Percentiles rank a stretch among this genome's conserved stretches.
Conservation (phyloP, 1,140 invertebrate species). For the Drosophila arizonae region DNA sequence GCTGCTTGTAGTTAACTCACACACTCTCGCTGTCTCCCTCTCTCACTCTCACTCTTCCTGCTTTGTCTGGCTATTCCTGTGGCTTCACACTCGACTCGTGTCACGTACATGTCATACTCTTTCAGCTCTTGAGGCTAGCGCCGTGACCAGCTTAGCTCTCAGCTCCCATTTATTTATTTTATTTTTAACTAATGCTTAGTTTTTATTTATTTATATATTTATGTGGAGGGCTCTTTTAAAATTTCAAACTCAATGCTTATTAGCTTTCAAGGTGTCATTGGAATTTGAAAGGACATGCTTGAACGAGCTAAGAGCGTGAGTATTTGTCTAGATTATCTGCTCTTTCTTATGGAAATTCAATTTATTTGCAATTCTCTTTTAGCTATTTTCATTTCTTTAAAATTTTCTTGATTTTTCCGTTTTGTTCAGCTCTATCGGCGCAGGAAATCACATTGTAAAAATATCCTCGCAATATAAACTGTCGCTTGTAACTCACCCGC, state of each 20-base stretch:
- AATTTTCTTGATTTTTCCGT: not conserved
- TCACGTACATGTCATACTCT: conserved; percentile 60
- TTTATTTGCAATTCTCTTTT: no score
- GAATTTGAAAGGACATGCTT: not conserved
- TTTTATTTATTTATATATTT: conserved; percentile 58
- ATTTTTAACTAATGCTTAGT: conserved; percentile 58
- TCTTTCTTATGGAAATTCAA: no score
- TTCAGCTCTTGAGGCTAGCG: conserved; percentile 16
- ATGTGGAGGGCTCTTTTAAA: conserved; percentile 34
- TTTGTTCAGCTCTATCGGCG: not conserved
- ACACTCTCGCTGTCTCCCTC: not conserved
- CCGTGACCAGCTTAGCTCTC: conserved; percentile 1
- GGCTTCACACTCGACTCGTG: conserved; percentile 65
- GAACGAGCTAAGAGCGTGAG: no score
- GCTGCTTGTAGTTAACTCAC: conserved; percentile 11
- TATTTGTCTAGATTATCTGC: no score
- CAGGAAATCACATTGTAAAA: not conserved
- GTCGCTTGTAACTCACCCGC: conserved; percentile 7
- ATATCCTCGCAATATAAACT: not conserved
- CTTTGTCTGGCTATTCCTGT: conserved; percentile 33
- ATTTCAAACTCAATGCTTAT: conserved; percentile 18
- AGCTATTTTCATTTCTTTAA: no score
- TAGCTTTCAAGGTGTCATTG: conserved; percentile 35
- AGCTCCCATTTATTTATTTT: conserved; percentile 6
- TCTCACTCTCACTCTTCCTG: not conserved